Evolutionary conservation across 2,888 invertebrate species (phyloP).

Genomic region (Apamea anceps): DNA sequence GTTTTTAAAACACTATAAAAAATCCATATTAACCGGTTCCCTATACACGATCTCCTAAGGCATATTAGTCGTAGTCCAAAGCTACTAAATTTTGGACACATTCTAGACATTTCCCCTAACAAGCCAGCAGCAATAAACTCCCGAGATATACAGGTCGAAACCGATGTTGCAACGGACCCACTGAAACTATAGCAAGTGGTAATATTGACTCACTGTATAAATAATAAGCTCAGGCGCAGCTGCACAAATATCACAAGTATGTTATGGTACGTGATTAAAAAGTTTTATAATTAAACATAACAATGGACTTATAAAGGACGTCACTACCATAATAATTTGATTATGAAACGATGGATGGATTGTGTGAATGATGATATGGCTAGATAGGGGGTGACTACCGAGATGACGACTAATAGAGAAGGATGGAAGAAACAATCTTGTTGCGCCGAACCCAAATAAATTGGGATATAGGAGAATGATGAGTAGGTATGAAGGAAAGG

Average conservation of each 20-base stretch:
- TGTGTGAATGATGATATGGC: not conserved
- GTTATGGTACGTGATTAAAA: conserved; percentile 57
- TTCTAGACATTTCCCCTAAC: not conserved
- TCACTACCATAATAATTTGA: not conserved
- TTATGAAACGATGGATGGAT: not conserved
- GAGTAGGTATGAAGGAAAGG: not conserved
- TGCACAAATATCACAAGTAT: conserved; percentile 63
- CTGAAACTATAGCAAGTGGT: conserved; percentile 19
- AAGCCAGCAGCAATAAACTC: conserved; percentile 1
- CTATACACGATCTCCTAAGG: not conserved
- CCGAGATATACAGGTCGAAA: conserved; percentile 9
- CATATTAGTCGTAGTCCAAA: not conserved
- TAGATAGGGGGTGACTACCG: not conserved
- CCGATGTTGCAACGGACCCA: conserved; percentile 43
- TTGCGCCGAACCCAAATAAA: not conserved
- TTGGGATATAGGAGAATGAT: too few relatives aligned
- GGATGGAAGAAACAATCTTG: not conserved
- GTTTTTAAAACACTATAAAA: not conserved
- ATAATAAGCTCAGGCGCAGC: conserved; percentile 52
- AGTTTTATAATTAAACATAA: conserved; percentile 18
- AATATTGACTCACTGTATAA: conserved; percentile 55
- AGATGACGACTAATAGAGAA: not conserved
- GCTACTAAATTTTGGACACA: not conserved
- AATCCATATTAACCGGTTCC: too few relatives aligned
- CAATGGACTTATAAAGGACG: not conserved